Conservation (phyloP, 2,797 vertebrate genomes). For the Enteromius trimaculatus region DNA sequence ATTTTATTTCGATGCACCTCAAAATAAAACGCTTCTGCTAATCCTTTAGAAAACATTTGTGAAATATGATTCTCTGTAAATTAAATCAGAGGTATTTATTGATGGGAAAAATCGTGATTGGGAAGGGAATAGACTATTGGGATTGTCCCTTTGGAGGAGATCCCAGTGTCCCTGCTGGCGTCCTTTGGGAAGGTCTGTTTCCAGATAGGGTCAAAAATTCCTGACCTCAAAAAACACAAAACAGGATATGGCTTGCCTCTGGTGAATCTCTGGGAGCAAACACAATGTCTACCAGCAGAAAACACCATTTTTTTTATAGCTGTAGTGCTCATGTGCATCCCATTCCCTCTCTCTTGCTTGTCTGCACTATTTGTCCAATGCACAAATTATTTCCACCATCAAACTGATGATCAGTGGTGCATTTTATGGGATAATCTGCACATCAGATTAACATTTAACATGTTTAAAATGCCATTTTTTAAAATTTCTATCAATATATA, state of each 20-base stretch:
- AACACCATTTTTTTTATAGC: slow-evolving; percentile 9
- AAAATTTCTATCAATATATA: slow-evolving; percentile 13
- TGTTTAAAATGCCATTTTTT: slow-evolving; percentile 5
- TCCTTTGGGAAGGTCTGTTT: slow-evolving; percentile 49
- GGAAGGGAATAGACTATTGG: slow-evolving; percentile 29
- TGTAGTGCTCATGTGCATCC: background rate
- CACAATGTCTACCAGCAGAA: background rate
- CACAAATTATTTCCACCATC: background rate
- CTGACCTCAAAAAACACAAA: slow-evolving; percentile 50
- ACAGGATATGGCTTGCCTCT: slow-evolving; percentile 55
- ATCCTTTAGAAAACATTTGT: slow-evolving; percentile 41
- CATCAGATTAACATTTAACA: background rate
- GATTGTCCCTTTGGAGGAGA: background rate
- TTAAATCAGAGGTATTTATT: slow-evolving; percentile 11
- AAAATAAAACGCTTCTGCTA: slow-evolving; percentile 46
- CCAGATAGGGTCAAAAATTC: slow-evolving; percentile 55
- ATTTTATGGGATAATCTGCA: background rate
- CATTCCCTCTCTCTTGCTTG: background rate
- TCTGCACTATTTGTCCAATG: background rate
- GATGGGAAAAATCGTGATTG: slow-evolving; percentile 25
- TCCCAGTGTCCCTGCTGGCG: slow-evolving; percentile 13
- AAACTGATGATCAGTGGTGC: background rate
- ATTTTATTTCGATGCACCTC: slow-evolving; percentile 50
- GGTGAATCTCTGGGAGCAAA: slow-evolving; percentile 21
- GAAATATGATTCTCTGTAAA: slow-evolving; percentile 9